phyloP scores from a whole-genome alignment of 2,888 invertebrate species.

The Embidobia sp. region DNA sequence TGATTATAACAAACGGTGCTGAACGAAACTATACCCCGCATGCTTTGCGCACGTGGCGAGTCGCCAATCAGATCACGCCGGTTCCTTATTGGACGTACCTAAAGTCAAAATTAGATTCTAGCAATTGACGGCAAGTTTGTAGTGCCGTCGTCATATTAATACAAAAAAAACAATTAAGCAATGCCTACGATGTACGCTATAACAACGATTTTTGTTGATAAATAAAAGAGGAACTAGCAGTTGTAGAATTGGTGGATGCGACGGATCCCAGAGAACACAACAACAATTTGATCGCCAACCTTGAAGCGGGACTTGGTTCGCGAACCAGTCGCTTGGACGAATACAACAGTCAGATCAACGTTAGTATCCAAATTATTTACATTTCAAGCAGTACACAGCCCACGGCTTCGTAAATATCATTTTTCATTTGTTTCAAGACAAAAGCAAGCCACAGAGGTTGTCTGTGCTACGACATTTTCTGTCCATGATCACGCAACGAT shows the following conservation, averaged over 20 bases:
- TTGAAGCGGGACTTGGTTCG: conserved; percentile 74
- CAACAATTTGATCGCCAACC: conserved; percentile 68
- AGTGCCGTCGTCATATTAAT: too few species aligned
- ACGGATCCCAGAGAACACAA: conserved; percentile 76
- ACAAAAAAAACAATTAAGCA: neutral
- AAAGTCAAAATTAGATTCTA: too few species aligned
- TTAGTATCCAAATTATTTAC: conserved; percentile 74
- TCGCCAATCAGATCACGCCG: conserved; percentile 48
- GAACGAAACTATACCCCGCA: too few species aligned
- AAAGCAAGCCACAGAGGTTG: neutral
- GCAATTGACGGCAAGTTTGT: too few species aligned
- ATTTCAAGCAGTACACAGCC: conserved; percentile 54
- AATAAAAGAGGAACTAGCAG: conserved; percentile 76
- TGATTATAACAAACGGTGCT: too few species aligned
- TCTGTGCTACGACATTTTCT: conserved; percentile 22
- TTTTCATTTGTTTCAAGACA: conserved; percentile 31
- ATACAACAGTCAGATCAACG: conserved; percentile 75
- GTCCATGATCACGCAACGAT: conserved; percentile 32
- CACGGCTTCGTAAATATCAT: conserved; percentile 60
- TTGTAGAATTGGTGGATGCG: conserved; percentile 78
- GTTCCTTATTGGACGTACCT: too few species aligned
- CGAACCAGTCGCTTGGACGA: conserved; percentile 74
- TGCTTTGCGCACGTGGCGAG: neutral
- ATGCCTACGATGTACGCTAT: conserved; percentile 54
- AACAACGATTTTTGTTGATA: conserved; percentile 75